phyloP scores from a whole-genome alignment of 2,888 invertebrate genomes.

The Cephus runcator region DNA sequence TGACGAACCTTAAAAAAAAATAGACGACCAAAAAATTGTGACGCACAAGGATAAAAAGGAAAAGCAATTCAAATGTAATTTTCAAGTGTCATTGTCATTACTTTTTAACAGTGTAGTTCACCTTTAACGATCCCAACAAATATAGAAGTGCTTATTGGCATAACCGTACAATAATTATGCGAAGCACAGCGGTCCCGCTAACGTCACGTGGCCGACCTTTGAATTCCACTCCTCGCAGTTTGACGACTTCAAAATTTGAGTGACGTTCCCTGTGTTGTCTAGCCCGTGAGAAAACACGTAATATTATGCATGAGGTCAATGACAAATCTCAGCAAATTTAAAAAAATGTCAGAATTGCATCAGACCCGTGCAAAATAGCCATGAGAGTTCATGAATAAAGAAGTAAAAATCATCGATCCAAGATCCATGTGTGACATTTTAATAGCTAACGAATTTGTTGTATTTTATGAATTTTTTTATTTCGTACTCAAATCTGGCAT shows the following conservation, averaged over 20 bases:
- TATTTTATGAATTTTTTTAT: neutral
- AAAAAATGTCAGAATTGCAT: neutral
- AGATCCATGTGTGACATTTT: neutral
- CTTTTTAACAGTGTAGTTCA: neutral
- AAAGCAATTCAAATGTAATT: neutral
- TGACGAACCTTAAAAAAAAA: neutral
- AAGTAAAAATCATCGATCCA: neutral
- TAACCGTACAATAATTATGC: conserved; percentile 38
- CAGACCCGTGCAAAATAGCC: neutral
- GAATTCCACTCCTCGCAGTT: conserved; percentile 14
- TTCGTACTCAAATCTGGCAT: neutral
- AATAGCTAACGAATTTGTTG: neutral
- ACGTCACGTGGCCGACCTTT: conserved; percentile 37
- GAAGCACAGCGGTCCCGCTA: conserved; percentile 28
- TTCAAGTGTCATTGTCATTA: neutral
- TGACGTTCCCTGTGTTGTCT: neutral
- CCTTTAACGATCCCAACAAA: neutral
- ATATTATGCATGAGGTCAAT: neutral
- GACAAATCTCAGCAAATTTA: neutral
- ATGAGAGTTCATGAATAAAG: neutral
- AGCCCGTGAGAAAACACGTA: neutral
- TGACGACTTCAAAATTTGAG: neutral
- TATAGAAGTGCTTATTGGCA: conserved; percentile 11
- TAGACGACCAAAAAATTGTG: neutral
- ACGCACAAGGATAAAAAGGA: neutral